These are phyloP conservation scores for Alviniconcha strummeri DNA, from an alignment of 2,888 invertebrate species.

Conservation along the genomic window DNA sequence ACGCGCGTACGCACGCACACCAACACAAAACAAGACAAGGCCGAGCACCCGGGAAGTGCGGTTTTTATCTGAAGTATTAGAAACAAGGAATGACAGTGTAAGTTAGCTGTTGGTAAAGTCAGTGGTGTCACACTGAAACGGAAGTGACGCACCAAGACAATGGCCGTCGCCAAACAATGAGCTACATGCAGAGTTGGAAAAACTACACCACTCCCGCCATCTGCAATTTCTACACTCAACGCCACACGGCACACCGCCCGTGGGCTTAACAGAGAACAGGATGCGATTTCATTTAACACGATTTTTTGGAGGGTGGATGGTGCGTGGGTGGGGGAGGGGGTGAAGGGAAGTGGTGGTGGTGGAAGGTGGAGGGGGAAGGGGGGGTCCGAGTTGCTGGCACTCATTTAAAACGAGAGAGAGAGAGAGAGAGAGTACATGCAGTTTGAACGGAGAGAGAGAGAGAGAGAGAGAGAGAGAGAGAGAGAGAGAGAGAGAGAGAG, in stretches of 20 bases:
- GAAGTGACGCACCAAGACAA: too few species aligned
- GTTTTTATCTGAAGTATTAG: conserved; percentile 31
- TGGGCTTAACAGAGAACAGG: too few species aligned
- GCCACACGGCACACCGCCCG: too few species aligned
- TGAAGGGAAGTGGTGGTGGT: not conserved
- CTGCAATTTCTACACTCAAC: too few species aligned
- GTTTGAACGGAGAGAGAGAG: not conserved
- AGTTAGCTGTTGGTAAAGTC: too few species aligned
- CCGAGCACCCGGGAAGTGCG: conserved; percentile 14
- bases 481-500: conserved; percentile 1
- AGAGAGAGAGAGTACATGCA: not conserved
- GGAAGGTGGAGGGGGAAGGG: not conserved
- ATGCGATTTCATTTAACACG: too few species aligned
- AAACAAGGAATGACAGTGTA: conserved; percentile 24
- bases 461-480: not conserved
- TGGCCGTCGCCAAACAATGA: too few species aligned
- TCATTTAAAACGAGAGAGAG: not conserved
- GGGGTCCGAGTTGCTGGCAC: not conserved
- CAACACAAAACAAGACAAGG: not conserved
- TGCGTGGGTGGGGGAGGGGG: not conserved
- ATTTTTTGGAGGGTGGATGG: not conserved
- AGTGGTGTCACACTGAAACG: too few species aligned
- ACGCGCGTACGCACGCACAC: not conserved
- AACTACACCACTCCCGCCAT: too few species aligned
- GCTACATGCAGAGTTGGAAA: too few species aligned